Conservation (phyloP, 1,140 invertebrate genomes). For the Microvelia longipes region DNA sequence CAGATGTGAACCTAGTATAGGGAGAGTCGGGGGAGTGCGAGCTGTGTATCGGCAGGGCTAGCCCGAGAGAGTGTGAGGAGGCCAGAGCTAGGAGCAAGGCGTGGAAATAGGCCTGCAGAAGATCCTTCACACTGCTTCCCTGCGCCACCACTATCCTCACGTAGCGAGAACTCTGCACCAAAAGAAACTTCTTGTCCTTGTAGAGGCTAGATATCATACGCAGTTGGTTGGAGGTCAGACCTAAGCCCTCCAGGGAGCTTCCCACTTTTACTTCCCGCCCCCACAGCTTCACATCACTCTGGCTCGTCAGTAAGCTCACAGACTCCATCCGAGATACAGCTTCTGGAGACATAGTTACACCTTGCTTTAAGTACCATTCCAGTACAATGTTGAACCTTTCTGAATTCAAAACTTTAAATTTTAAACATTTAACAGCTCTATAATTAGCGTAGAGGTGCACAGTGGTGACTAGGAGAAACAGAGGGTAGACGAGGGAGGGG, state of each 20-base stretch:
- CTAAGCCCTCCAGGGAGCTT: conserved; percentile 34
- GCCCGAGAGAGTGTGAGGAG: conserved; percentile 7
- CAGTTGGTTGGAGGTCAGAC: conserved; percentile 27
- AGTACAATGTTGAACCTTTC: conserved; percentile 51
- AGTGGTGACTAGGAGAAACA: conserved; percentile 56
- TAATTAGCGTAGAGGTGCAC: conserved; percentile 79
- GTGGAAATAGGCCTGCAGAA: conserved; percentile 39
- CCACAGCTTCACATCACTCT: conserved; percentile 33
- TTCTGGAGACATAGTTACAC: conserved; percentile 33
- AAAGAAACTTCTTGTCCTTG: conserved; percentile 32
- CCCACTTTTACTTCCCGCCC: conserved; percentile 37
- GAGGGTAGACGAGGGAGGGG: conserved; percentile 43
- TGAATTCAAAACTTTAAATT: conserved; percentile 47
- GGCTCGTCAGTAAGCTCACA: conserved; percentile 35
- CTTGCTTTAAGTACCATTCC: conserved; percentile 39
- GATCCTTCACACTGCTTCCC: conserved; percentile 28
- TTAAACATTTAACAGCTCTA: conserved; percentile 54
- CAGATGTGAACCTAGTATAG: too few species aligned
- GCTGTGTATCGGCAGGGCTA: too few species aligned
- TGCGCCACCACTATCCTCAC: conserved; percentile 35
- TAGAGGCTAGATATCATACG: conserved; percentile 28
- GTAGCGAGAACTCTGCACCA: conserved; percentile 31
- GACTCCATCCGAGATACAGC: conserved; percentile 42
- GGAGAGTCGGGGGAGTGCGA: too few species aligned
- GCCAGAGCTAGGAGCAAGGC: conserved; percentile 33